Evolutionary conservation across 2,888 invertebrate species (phyloP).

Genomic region (Epirrhoe tristata): DNA sequence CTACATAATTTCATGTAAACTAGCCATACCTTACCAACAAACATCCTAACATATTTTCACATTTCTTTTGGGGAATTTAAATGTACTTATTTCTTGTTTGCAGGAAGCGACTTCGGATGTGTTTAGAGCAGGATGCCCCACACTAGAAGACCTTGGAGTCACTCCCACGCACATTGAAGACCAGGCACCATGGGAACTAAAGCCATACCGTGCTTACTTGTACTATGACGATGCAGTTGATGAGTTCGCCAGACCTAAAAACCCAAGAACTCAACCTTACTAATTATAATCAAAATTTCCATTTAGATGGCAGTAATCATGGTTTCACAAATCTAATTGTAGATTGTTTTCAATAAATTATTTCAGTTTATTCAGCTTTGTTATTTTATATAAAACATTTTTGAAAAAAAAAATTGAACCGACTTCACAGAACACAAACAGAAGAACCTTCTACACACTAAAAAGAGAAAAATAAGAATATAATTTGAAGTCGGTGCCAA

Average conservation of each 20-base stretch:
- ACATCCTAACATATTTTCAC: no score
- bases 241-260: slow-evolving; percentile 90
- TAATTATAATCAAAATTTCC: slow-evolving; percentile 17
- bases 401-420: no score
- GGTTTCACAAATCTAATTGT: slow-evolving; percentile 36
- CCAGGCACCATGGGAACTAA: slow-evolving; percentile 93
- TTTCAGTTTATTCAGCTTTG: slow-evolving; percentile 37
- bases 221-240: slow-evolving; percentile 91
- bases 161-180: slow-evolving; percentile 90
- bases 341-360: slow-evolving; percentile 55
- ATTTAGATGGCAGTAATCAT: slow-evolving; percentile 22
- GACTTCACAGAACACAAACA: no score
- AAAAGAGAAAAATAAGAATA: no score
- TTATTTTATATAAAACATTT: neutral
- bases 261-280: slow-evolving; percentile 75
- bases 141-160: slow-evolving; percentile 95
- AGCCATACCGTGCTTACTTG: slow-evolving; percentile 87
- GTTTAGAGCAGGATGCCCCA: slow-evolving; percentile 87
- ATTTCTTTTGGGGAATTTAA: no score
- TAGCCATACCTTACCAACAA: no score
- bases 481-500: no score
- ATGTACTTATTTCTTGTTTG: slow-evolving; percentile 12
- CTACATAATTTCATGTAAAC: no score
- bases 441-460: no score
- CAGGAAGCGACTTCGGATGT: slow-evolving; percentile 92